These are phyloP conservation scores for Tachuris rubrigastra DNA, from an alignment of 2,113 vertebrate species.

Conservation along the genomic window DNA sequence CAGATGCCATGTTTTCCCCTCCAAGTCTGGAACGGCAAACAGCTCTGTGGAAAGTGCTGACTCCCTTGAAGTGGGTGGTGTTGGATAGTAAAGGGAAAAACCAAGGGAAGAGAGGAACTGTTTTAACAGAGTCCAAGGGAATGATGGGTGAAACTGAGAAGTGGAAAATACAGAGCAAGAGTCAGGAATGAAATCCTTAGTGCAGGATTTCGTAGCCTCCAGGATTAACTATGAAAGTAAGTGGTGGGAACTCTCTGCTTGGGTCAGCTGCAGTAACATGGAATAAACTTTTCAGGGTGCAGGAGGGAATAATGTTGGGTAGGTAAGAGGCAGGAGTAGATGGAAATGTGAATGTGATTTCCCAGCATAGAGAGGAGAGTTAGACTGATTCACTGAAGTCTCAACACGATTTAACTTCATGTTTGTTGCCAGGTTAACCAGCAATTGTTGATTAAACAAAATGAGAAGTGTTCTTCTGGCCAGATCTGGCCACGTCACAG, in stretches of 20 bases:
- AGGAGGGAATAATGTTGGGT: not conserved
- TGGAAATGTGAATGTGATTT: not conserved
- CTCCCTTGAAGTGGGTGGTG: not conserved
- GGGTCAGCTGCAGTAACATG: not conserved
- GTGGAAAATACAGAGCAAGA: constrained; percentile 31
- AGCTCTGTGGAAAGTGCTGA: not conserved
- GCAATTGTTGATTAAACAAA: constrained; percentile 45
- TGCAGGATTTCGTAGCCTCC: not conserved
- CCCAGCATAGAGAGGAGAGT: not conserved
- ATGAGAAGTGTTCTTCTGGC: constrained; percentile 2
- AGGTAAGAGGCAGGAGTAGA: not conserved
- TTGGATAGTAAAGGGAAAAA: not conserved
- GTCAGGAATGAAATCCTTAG: not conserved
- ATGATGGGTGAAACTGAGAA: not conserved
- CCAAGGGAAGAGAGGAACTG: not conserved
- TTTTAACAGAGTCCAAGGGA: not conserved
- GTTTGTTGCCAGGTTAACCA: constrained; percentile 9
- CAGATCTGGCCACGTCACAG: not conserved
- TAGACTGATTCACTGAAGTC: not conserved
- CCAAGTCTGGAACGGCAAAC: not conserved
- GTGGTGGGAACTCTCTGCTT: not conserved
- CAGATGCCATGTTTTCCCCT: not conserved
- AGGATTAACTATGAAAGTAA: not conserved
- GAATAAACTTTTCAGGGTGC: not conserved
- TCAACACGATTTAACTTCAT: not conserved